These are phyloP conservation scores for Phoxinus dragarum DNA, from an alignment of 2,797 vertebrate species.

Conservation along the genomic window DNA sequence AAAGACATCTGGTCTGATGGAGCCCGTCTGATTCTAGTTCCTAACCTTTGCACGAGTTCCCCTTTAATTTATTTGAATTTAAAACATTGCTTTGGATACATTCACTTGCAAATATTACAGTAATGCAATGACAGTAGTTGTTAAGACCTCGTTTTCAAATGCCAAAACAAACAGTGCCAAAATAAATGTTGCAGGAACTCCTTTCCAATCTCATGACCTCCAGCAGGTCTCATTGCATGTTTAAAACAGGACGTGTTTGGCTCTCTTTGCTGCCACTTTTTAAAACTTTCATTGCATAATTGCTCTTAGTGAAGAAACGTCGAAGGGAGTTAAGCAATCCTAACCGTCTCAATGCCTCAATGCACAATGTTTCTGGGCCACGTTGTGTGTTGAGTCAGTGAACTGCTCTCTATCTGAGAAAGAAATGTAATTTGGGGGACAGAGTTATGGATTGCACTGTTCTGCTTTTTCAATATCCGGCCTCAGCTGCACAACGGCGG, in stretches of 20 bases:
- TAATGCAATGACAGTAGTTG: not conserved
- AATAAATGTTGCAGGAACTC: slow-evolving; percentile 39
- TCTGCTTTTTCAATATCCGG: slow-evolving; percentile 69
- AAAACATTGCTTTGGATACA: not conserved
- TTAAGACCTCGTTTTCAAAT: not conserved
- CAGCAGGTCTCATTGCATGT: not conserved
- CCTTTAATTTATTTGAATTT: not conserved
- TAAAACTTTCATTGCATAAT: slow-evolving; percentile 52
- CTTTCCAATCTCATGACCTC: slow-evolving; percentile 32
- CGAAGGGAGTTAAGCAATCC: slow-evolving; percentile 62
- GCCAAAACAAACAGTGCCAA: slow-evolving; percentile 2
- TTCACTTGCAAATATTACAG: not conserved
- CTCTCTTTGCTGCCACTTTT: slow-evolving; percentile 47
- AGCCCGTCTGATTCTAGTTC: slow-evolving; percentile 29
- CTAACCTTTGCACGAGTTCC: slow-evolving; percentile 17
- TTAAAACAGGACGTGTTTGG: slow-evolving; percentile 35
- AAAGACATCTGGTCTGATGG: slow-evolving; percentile 42
- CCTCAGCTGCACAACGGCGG: slow-evolving; percentile 53
- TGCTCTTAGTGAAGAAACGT: slow-evolving; percentile 58
- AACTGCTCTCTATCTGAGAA: slow-evolving; percentile 61
- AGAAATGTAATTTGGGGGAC: slow-evolving; percentile 68
- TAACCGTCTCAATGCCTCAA: slow-evolving; percentile 64
- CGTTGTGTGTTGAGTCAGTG: slow-evolving; percentile 56
- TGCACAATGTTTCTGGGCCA: slow-evolving; percentile 56
- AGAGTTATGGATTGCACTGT: slow-evolving; percentile 71